Evolutionary conservation across 2,888 invertebrate species (phyloP).

Genomic region (Idaea aversata): DNA sequence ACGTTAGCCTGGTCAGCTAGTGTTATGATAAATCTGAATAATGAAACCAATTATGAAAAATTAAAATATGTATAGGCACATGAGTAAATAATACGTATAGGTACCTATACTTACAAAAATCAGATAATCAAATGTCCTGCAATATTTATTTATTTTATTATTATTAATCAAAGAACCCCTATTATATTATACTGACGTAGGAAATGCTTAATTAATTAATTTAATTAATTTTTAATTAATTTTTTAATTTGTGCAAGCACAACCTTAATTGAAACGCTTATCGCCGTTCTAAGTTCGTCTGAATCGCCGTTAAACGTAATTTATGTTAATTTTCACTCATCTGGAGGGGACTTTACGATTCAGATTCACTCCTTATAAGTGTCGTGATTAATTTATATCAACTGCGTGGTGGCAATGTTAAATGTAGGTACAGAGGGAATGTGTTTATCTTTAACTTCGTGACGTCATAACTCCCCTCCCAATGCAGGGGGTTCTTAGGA

Average conservation of each 20-base stretch:
- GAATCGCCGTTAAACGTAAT: conserved; percentile 29
- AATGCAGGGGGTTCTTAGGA: too few species aligned
- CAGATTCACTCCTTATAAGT: conserved; percentile 10
- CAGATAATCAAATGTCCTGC: too few species aligned
- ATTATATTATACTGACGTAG: background rate
- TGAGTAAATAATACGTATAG: too few species aligned
- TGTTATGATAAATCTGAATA: too few species aligned
- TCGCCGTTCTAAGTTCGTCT: conserved; percentile 32
- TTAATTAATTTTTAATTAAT: too few species aligned
- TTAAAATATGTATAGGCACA: too few species aligned
- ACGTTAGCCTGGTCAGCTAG: too few species aligned
- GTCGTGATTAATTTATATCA: background rate
- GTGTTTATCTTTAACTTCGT: background rate
- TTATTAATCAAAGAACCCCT: background rate
- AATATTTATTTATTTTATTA: too few species aligned
- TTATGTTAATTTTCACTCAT: conserved; percentile 34
- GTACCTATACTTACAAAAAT: too few species aligned
- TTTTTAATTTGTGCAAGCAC: conserved; percentile 37
- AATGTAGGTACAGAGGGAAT: background rate
- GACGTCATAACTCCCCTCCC: too few species aligned
- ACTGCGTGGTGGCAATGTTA: background rate
- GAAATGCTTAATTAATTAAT: conserved; percentile 29
- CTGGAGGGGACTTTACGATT: conserved; percentile 24
- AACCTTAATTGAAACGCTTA: conserved; percentile 38
- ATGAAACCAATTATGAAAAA: too few species aligned